Conservation (phyloP, 2,113 vertebrate species). For the Sceloporus undulatus region DNA sequence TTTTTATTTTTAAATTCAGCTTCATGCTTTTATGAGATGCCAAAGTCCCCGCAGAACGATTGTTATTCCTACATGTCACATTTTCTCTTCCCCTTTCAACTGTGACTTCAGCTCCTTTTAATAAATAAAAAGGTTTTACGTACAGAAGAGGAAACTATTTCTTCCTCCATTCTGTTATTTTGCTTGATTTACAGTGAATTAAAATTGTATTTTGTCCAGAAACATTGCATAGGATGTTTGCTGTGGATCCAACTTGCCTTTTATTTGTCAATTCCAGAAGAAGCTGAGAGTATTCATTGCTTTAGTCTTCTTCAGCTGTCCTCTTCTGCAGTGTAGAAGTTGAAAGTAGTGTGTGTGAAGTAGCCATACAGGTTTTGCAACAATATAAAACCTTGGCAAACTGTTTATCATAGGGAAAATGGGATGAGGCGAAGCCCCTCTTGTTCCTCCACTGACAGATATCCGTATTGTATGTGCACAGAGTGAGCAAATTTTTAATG, state of each 20-base stretch:
- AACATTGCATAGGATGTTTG: neutral
- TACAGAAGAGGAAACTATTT: neutral
- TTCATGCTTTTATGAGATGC: neutral
- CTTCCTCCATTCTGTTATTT: neutral
- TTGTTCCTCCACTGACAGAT: neutral
- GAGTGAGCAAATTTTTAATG: neutral
- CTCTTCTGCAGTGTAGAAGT: neutral
- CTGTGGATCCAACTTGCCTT: neutral
- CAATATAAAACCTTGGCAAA: neutral
- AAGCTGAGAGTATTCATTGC: neutral
- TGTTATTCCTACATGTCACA: neutral
- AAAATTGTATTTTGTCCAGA: neutral
- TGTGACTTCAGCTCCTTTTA: neutral
- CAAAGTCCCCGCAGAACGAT: neutral
- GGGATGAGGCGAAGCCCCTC: neutral
- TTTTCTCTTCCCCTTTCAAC: neutral
- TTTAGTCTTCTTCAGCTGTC: neutral
- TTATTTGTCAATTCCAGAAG: neutral
- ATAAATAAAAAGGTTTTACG: neutral
- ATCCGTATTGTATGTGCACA: neutral
- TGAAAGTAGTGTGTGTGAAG: neutral
- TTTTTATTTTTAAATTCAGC: neutral
- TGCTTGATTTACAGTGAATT: neutral
- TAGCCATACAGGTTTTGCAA: conserved; percentile 25
- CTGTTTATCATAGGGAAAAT: neutral